phyloP scores from a whole-genome alignment of 2,113 vertebrate species.

The Cercocebus atys region DNA sequence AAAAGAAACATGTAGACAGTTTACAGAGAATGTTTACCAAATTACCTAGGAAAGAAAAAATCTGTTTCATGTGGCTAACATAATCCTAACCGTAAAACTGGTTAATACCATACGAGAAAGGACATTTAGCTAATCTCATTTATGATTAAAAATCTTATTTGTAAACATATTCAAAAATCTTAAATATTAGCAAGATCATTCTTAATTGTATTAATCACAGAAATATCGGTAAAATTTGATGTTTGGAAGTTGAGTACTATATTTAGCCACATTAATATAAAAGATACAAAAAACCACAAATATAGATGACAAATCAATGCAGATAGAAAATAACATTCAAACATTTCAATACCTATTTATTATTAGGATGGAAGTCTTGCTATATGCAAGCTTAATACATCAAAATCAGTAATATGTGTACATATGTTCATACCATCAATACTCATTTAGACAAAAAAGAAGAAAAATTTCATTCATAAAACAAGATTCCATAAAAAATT shows the following conservation, averaged over 20 bases:
- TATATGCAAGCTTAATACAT: neutral
- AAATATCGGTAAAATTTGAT: neutral
- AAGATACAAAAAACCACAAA: neutral
- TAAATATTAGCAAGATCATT: neutral
- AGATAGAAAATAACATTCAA: neutral
- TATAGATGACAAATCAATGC: neutral
- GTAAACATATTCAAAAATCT: neutral
- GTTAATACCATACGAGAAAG: neutral
- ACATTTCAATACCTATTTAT: neutral
- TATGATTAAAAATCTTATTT: neutral
- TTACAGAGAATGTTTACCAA: neutral
- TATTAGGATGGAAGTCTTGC: neutral
- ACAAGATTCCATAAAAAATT: neutral
- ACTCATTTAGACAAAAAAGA: neutral
- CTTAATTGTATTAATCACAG: neutral
- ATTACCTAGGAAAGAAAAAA: neutral
- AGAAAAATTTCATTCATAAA: neutral
- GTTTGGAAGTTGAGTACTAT: neutral
- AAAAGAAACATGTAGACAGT: neutral
- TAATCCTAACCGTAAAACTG: neutral
- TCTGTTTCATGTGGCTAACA: neutral
- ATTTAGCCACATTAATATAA: neutral
- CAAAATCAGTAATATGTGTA: neutral
- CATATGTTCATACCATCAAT: neutral
- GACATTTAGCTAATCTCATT: neutral